Evolutionary conservation across 2,113 vertebrate genomes (phyloP).

Genomic region (Chroicocephalus ridibundus): DNA sequence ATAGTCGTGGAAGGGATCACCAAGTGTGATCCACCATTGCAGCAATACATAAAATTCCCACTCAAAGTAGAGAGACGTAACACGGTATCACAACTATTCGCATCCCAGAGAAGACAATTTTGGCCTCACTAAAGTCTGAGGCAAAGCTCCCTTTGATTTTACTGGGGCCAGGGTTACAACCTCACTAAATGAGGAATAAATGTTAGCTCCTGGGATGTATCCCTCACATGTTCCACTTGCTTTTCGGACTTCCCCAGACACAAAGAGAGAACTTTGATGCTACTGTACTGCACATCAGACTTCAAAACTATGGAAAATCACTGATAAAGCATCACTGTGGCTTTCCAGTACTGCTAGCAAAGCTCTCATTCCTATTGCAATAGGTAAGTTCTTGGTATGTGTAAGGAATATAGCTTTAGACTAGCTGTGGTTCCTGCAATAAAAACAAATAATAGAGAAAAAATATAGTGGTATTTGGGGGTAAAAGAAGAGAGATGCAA

Average conservation of each 20-base stretch:
- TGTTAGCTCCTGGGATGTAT: background rate
- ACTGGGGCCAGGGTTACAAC: background rate
- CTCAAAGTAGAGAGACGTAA: background rate
- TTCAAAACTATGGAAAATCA: background rate
- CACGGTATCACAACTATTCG: accelerated
- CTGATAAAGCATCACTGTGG: background rate
- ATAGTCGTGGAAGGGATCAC: background rate
- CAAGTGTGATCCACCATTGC: background rate
- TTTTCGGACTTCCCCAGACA: background rate
- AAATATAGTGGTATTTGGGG: background rate
- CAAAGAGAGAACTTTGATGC: background rate
- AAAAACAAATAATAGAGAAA: background rate
- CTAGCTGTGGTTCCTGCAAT: background rate
- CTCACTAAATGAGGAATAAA: background rate
- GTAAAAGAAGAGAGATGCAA: background rate
- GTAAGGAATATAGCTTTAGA: background rate
- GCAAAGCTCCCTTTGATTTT: background rate
- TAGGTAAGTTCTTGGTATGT: background rate
- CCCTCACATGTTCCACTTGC: background rate
- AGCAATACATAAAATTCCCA: background rate
- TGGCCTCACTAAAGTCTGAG: background rate
- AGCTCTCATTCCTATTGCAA: background rate
- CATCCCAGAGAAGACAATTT: background rate
- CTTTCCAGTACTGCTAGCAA: background rate
- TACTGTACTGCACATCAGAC: background rate